These are phyloP conservation scores for Volucella inflata DNA, from an alignment of 2,888 invertebrate species.

Conservation along the genomic window DNA sequence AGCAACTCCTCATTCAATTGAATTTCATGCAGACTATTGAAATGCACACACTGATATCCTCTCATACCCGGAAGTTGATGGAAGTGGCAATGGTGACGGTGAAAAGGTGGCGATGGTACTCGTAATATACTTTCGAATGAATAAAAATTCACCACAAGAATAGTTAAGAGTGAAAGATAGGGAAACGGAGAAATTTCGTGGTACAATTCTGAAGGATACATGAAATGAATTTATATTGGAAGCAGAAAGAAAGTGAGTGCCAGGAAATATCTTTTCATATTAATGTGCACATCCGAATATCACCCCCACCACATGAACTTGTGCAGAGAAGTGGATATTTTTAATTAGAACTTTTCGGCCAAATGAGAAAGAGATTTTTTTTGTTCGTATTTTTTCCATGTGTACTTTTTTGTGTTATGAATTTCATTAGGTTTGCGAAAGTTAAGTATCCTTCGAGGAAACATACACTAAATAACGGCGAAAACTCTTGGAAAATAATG, in stretches of 20 bases:
- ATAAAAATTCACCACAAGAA: slow-evolving; percentile 54
- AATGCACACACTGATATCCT: slow-evolving; percentile 33
- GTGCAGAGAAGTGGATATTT: slow-evolving; percentile 72
- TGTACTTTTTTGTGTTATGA: slow-evolving; percentile 49
- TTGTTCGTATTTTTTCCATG: slow-evolving; percentile 11
- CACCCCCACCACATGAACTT: slow-evolving; percentile 26
- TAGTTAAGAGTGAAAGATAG: slow-evolving; percentile 34
- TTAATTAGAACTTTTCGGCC: slow-evolving; percentile 75
- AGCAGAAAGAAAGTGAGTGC: slow-evolving; percentile 28
- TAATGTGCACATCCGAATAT: slow-evolving; percentile 54
- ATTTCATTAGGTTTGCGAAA: slow-evolving; percentile 69
- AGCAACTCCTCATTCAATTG: slow-evolving; percentile 74
- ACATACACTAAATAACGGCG: slow-evolving; percentile 57
- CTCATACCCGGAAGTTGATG: not conserved
- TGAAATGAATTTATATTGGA: slow-evolving; percentile 65
- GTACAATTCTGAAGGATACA: slow-evolving; percentile 41
- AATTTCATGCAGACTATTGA: slow-evolving; percentile 71
- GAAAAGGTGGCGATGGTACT: slow-evolving; percentile 10
- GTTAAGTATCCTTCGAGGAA: slow-evolving; percentile 64
- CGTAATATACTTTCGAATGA: slow-evolving; percentile 49
- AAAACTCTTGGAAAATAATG: slow-evolving; percentile 51
- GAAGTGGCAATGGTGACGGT: not conserved
- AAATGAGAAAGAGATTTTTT: slow-evolving; percentile 52
- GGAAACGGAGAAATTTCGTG: slow-evolving; percentile 53
- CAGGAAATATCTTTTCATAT: slow-evolving; percentile 61